Base-by-base conservation (phyloP, 2,797 vertebrate species). In the Lepilemur septentrionalis region DNA sequence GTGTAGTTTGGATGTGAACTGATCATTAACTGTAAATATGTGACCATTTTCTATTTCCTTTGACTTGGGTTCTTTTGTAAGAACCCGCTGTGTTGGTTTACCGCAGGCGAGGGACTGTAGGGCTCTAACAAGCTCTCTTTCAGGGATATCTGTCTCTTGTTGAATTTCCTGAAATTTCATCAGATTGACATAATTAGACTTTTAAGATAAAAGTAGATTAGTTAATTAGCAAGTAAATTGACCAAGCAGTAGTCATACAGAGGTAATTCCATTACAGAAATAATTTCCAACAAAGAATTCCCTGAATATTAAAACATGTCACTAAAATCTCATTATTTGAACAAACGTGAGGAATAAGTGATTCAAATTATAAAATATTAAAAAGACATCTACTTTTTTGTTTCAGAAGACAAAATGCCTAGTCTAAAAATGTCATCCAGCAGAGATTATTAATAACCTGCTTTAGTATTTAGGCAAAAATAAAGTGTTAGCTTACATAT, bases 1-100 rank as follows among this genome's bases (percentile, higher is more conserved):
- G 99, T 99, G 99, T 98, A 99, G 99, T 98, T 99, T 99, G 97
- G 99, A 99, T 82, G 99, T 99, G 98, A 99, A 99, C 98, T 99
- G 99, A 98, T 99, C 99, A 65, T 99, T 99, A 97, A 99, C 99
- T 97, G 99, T 99, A 98, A 99, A 99, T 98, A 99, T 99, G 30
- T 99, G 99, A 96, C 99, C 99, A 79, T 99, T 99, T 98, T 99
- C 99, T 93, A 99, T 99, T 99, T 99, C 99, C 99, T 99, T 99
- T 90, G 99, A 99, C 97, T 99, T 99, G 78, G 99, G 99, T 92
- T 99, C 99, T 98, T 99, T 99, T 69, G 99, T 99, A 80, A 99
- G 99, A 97, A 99, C 99, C 96, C 99, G 99, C 94, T 99, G 99
- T 7, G 99, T 99, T 79, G 99, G 99, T 97, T 99, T 99, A 86